These are phyloP conservation scores for Phycodurus eques DNA, from an alignment of 2,113 vertebrate species.

Conservation along the genomic window DNA sequence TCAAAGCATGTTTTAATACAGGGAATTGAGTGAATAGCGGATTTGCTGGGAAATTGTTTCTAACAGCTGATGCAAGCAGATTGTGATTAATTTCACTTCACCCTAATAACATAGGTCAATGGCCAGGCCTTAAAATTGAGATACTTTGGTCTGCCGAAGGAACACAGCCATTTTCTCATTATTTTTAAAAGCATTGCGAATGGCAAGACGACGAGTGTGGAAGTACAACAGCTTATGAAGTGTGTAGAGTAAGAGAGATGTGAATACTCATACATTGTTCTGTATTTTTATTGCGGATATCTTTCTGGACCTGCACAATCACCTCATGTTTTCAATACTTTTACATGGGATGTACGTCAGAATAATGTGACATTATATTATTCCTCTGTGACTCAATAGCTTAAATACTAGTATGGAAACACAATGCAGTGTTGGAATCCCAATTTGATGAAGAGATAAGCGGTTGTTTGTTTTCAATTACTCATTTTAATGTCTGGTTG, in stretches of 20 bases:
- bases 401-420: not conserved
- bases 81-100: not conserved
- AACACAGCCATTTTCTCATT: not conserved
- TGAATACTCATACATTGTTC: not conserved
- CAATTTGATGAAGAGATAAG: not conserved
- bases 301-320: not conserved
- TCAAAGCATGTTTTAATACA: no score
- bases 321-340: slow-evolving; percentile 1
- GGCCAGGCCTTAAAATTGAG: no score
- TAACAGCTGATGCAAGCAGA: not conserved
- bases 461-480: not conserved
- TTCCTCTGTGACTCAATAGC: not conserved
- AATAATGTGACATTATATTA: not conserved
- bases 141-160: not conserved
- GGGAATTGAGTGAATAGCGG: no score
- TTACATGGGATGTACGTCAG: not conserved
- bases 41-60: no score
- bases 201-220: not conserved
- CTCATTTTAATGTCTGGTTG: slow-evolving; percentile 4
- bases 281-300: not conserved
- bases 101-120: not conserved
- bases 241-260: not conserved
- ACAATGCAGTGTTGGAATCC: not conserved
- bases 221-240: not conserved
- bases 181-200: not conserved